Evolutionary conservation across 1,140 invertebrate genomes (phyloP).

Genomic region (Drosophila santomea): DNA sequence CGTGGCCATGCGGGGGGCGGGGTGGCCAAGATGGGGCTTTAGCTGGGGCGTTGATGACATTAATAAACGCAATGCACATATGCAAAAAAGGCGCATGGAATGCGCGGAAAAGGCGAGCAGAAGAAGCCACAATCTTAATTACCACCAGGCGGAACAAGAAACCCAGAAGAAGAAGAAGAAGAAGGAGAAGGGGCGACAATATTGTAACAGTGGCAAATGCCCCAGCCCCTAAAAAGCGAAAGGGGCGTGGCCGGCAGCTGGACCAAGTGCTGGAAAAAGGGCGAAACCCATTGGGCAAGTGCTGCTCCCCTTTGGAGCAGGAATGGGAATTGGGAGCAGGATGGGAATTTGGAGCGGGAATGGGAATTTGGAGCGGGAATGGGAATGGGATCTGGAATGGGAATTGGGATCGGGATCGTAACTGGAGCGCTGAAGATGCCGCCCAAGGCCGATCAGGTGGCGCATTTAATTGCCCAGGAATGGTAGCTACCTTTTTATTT

Average conservation of each 20-base stretch:
- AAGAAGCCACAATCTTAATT: slow-evolving; percentile 43
- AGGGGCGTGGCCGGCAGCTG: slow-evolving; percentile 53
- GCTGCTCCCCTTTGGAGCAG: slow-evolving; percentile 2
- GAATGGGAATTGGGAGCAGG: too few species aligned
- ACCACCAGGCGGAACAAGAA: slow-evolving; percentile 10
- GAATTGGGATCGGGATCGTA: background rate
- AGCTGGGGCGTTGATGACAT: slow-evolving; percentile 73
- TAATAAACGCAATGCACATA: slow-evolving; percentile 72
- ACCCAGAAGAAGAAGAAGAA: background rate
- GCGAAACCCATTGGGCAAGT: slow-evolving; percentile 31
- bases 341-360: background rate
- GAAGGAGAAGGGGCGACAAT: slow-evolving; percentile 56
- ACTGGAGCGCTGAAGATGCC: slow-evolving; percentile 37
- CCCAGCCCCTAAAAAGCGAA: slow-evolving; percentile 20
- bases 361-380: background rate
- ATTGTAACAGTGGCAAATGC: slow-evolving; percentile 74
- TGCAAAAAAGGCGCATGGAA: slow-evolving; percentile 55
- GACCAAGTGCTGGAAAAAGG: slow-evolving; percentile 10
- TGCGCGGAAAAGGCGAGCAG: slow-evolving; percentile 16
- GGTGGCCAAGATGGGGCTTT: slow-evolving; percentile 1
- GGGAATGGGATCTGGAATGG: background rate
- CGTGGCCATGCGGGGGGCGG: slow-evolving; percentile 20
- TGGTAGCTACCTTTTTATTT: background rate
- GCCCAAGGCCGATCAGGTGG: slow-evolving; percentile 75
- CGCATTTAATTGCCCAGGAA: slow-evolving; percentile 55